Evolutionary conservation across 2,888 invertebrate genomes (phyloP), one percentile per base, ranked within the genome.

Genomic region (Mesorhabditis sp.): DNA sequence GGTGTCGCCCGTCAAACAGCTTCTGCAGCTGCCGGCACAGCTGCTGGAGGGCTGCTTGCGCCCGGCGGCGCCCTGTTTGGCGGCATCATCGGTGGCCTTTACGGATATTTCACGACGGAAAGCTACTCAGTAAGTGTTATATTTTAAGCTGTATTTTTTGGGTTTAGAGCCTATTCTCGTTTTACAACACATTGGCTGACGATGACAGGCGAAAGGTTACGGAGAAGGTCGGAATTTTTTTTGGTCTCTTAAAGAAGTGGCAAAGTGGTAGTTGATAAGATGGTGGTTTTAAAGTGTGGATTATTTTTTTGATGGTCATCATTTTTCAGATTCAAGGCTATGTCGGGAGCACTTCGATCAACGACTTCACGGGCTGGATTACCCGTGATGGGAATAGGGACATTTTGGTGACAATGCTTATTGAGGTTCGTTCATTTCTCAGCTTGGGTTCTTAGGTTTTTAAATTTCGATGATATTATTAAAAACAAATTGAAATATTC

Each of bases 321-420:
- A 50, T 50, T 50, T 13, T 50, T 50, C n/a, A 50, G 58, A 50
- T 50, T 50, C 58, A 50, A 50, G 58, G 58, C 7, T 10, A 10
- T 10, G 58, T 50, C 7, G 58, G 58, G n/a, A n/a, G 58, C 10
- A 50, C 58, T 13, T 50, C 58, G 58, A 50, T 50, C 58, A 50
- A 50, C n/a, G 58, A 50, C n/a, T 50, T 50, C n/a, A 50, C 58
- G 58, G n/a, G 58, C n/a, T 50, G 58, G 58, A n/a, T 50, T n/a
- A 50, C 58, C 7, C 7, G 58, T 13, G n/a, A n/a, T 50, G 58
- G 58, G n/a, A 50, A 50, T 50, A 10, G 58, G n/a, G 58, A 50
- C 7, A 10, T 50, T 50, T 50, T 50, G 58, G 58, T 50, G 58
- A 50, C 58, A n/a, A 10, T 50, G 7, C 58, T 50, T 50, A 50